Evolutionary conservation across 2,888 invertebrate species (phyloP), one percentile per base, ranked within the genome.

Genomic region (Plebejus argus): DNA sequence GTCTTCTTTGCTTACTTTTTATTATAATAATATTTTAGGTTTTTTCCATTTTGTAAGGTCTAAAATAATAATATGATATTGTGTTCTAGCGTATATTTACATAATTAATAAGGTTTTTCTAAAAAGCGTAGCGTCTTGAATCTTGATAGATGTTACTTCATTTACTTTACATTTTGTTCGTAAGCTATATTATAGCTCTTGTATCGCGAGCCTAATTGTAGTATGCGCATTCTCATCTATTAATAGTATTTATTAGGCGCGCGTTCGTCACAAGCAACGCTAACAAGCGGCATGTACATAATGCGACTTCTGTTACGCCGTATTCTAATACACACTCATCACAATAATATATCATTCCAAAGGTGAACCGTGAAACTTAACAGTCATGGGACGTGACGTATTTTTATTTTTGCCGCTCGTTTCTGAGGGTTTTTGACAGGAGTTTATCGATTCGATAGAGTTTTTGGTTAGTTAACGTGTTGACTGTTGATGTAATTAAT

Each of bases 221-320:
- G 49, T 74, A 6, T 74, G 53, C 18, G 1, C 8, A 18, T 7
- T 53, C 45, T 15, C 7, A 28, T 12, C 53, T 3, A 23, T 28
- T 74, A 53, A 74, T 74, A 74, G 74, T 74, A 74, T 74, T 74
- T 74, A 53, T 74, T 74, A 74, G 74, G 74, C 74, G 49, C 28
- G 74, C 74, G 74, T 28, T 72, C 74, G 74, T 49, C 53, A 53
- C 53, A 53, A 53, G 18, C 53, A 49, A 15, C 53, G 20, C 74
- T 74, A 74, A 74, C 74, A 74, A 74, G 74, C 53, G 28, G 53
- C 53, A 74, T 53, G 74, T 39, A 49, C 49, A 74, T 74, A 74
- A 74, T 49, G 71, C 20, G 39, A 53, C 49, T 49, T 20, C 23
- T 49, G 28, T 49, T 74, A 74, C 53, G 7, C 12, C 18, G 18